These are phyloP conservation scores for Incurvaria masculella DNA, from an alignment of 2,888 invertebrate species.

Conservation along the genomic window DNA sequence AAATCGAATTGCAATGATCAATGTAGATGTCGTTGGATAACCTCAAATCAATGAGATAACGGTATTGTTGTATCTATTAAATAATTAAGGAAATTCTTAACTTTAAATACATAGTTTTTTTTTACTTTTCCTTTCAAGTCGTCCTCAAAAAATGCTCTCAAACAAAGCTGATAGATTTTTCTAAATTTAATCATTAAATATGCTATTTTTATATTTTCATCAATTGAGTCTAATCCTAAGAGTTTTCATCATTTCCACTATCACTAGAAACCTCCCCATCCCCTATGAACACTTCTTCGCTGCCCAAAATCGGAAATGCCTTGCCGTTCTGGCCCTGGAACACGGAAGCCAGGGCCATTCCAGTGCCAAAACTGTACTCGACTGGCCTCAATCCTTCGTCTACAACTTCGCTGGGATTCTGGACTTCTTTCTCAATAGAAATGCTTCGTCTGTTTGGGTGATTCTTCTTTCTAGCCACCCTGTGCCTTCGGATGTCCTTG, in stretches of 20 bases:
- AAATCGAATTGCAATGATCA: too few species aligned
- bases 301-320: conserved; percentile 26
- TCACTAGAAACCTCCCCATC: conserved; percentile 47
- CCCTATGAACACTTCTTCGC: conserved; percentile 44
- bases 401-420: conserved; percentile 12
- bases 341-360: conserved; percentile 48
- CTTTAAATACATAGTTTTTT: not conserved
- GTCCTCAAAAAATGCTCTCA: too few species aligned
- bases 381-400: conserved; percentile 44
- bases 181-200: too few species aligned
- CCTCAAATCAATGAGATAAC: too few species aligned
- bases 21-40: too few species aligned
- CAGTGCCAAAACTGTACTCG: conserved; percentile 47
- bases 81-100: not conserved
- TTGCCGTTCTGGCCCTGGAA: conserved; percentile 31
- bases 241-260: conserved; percentile 45
- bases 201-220: too few species aligned
- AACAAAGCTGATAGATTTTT: too few species aligned
- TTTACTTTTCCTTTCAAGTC: too few species aligned
- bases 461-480: conserved; percentile 35
- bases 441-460: conserved; percentile 22
- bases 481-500: conserved; percentile 33
- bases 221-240: too few species aligned
- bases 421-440: conserved; percentile 21
- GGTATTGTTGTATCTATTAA: too few species aligned